Percentiles rank a stretch among this genome's conserved stretches.
These are phyloP conservation scores for Gallinago undulata DNA, from an alignment of 2,113 vertebrate species.

Conservation along the genomic window DNA sequence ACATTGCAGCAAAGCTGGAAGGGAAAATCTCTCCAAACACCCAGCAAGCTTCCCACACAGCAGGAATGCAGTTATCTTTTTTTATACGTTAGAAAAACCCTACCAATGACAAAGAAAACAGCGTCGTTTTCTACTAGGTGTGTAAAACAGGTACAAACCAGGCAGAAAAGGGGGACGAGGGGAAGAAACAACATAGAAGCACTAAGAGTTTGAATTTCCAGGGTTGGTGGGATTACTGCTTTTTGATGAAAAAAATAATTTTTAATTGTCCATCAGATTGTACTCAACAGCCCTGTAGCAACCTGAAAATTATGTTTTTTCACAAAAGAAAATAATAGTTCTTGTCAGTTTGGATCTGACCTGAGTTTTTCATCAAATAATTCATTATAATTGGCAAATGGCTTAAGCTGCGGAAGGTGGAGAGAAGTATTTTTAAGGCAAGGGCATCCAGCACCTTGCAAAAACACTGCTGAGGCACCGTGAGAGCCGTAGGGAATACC, in stretches of 20 bases:
- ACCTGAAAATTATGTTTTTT: not conserved
- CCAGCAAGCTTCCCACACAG: not conserved
- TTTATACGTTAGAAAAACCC: not conserved
- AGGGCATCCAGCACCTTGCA: not conserved
- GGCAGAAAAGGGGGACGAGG: not conserved
- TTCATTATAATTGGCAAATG: not conserved
- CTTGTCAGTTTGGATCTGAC: not conserved
- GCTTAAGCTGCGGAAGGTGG: not conserved
- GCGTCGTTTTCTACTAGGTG: not conserved
- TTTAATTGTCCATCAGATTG: not conserved
- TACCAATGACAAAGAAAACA: not conserved
- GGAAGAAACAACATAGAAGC: not conserved
- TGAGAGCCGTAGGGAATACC: fast-evolving
- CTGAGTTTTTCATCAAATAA: not conserved
- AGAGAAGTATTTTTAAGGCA: not conserved
- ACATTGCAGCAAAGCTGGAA: not conserved
- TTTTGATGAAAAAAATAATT: not conserved
- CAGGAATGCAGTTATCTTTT: not conserved
- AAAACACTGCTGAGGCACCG: not conserved
- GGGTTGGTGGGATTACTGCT: too few species aligned
- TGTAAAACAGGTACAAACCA: not conserved
- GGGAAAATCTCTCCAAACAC: not conserved
- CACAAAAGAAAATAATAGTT: not conserved
- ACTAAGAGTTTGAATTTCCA: not conserved
- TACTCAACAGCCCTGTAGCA: not conserved